phyloP scores from a whole-genome alignment of 2,113 vertebrate species.

The Zosterops japonicus region DNA sequence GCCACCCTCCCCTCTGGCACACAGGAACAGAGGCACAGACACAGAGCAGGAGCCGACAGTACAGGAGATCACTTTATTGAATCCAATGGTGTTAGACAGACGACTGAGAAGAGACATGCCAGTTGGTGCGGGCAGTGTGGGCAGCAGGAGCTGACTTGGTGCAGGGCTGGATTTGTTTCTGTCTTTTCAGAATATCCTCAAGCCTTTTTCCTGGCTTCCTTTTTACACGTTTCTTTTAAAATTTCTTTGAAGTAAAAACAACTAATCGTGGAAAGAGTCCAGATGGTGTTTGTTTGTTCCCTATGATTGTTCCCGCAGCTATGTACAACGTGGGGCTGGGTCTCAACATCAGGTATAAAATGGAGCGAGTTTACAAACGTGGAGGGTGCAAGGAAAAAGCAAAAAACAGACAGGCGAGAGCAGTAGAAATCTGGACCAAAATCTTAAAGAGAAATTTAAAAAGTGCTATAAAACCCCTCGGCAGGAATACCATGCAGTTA shows the following conservation, averaged over 20 bases:
- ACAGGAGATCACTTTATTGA: conserved; percentile 82
- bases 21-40: not conserved
- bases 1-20: not conserved
- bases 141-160: conserved; percentile 66
- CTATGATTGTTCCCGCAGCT: conserved; percentile 80
- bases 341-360: conserved; percentile 70
- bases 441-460: conserved; percentile 70
- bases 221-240: not conserved
- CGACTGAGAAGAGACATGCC: conserved; percentile 74
- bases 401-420: conserved; percentile 64
- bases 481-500: conserved; percentile 68
- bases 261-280: conserved; percentile 62
- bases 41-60: conserved; percentile 42
- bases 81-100: conserved; percentile 75
- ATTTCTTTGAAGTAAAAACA: conserved; percentile 63
- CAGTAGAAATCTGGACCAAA: conserved; percentile 69
- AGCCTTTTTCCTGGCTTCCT: conserved; percentile 63
- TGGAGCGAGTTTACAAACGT: conserved; percentile 64
- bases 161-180: conserved; percentile 57
- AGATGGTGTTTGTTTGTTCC: conserved; percentile 69
- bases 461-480: conserved; percentile 69
- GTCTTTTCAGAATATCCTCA: conserved; percentile 36
- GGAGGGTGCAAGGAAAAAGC: conserved; percentile 42
- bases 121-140: conserved; percentile 52
- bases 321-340: conserved; percentile 70